A percentile compares a stretch with the other conserved stretches of the same genome.
Conservation (phyloP, 2,888 invertebrate species). For the Drosophila meridiana region DNA sequence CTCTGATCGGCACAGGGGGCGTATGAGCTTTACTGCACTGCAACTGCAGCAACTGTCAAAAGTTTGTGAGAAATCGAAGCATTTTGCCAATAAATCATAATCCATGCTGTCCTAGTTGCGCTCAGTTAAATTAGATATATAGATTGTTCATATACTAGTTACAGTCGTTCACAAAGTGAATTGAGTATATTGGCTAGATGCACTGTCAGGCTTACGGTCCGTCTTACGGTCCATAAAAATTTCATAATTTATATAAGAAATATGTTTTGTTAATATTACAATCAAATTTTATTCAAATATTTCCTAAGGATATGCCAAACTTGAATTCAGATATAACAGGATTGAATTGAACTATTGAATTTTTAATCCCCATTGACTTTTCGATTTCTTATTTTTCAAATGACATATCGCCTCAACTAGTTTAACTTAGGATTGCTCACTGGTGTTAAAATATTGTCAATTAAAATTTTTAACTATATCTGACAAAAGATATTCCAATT, state of each 20-base stretch:
- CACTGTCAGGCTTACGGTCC: too few species aligned
- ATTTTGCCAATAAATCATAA: constrained; percentile 51
- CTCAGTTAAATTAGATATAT: constrained; percentile 27
- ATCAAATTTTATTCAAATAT: not conserved
- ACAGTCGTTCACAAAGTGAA: not conserved
- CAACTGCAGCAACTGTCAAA: constrained; percentile 55
- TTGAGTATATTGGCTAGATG: not conserved
- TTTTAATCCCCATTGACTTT: not conserved
- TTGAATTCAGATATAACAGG: not conserved
- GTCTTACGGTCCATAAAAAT: too few species aligned
- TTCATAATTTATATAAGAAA: not conserved
- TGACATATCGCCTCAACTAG: not conserved
- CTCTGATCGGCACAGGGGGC: constrained; percentile 45
- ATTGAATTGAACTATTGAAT: too few species aligned
- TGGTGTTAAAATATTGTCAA: not conserved
- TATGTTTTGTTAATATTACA: not conserved
- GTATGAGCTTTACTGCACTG: constrained; percentile 47
- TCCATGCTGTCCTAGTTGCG: constrained; percentile 39
- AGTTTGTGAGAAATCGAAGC: constrained; percentile 55
- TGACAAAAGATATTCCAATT: not conserved
- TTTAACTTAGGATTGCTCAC: not conserved
- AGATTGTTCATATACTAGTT: constrained; percentile 8
- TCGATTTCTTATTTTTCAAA: not conserved
- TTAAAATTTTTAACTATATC: not conserved
- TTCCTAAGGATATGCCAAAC: not conserved